Percentiles rank a stretch among this genome's conserved stretches.
Evolutionary conservation across 2,113 vertebrate species (phyloP).

Genomic region (Nansenia antarctica): DNA sequence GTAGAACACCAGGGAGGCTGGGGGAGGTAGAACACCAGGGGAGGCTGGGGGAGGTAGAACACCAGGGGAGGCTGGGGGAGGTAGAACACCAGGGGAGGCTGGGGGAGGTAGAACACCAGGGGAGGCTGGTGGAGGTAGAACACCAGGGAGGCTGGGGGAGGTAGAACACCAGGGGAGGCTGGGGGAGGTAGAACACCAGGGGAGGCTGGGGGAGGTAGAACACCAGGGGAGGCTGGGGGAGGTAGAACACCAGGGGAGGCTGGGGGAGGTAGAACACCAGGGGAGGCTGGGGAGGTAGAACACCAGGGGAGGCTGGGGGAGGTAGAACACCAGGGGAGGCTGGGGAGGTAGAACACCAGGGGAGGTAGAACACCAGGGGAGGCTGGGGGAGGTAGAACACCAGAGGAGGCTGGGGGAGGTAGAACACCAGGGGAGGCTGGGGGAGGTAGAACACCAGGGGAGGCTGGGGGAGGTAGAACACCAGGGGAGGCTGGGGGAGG

Average conservation of each 20-base stretch:
- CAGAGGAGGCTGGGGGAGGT: too few relatives aligned
- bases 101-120: background rate
- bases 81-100: background rate
- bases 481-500: background rate
- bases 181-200: background rate
- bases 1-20: background rate
- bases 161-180: background rate
- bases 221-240: background rate
- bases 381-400: background rate
- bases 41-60: background rate
- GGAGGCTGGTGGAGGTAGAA: background rate
- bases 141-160: too few relatives aligned
- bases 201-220: background rate
- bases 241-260: background rate
- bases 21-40: background rate
- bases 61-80: background rate
- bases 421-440: background rate
- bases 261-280: background rate
- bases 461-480: background rate
- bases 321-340: background rate
- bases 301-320: background rate
- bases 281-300: background rate
- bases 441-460: background rate
- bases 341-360: background rate
- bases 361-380: background rate